phyloP scores from a whole-genome alignment of 2,113 vertebrate species.

The Hymenochirus boettgeri region DNA sequence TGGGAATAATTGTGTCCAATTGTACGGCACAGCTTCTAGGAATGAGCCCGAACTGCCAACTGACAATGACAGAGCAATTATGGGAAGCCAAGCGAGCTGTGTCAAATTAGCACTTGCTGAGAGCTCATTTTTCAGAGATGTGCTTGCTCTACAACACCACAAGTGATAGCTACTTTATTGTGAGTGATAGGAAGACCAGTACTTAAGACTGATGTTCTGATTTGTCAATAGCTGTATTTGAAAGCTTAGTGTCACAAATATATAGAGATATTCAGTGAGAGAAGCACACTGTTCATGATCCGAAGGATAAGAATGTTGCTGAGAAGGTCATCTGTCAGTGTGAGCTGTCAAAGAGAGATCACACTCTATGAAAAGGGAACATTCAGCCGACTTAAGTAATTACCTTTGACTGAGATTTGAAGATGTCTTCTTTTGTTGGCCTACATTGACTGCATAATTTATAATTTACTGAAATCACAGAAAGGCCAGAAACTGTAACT shows the following conservation, averaged over 20 bases:
- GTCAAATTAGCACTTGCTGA: conserved; percentile 97
- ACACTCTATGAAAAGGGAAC: conserved; percentile 80
- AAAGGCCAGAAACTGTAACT: conserved; percentile 66
- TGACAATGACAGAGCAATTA: conserved; percentile 99
- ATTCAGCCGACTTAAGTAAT: conserved; percentile 89
- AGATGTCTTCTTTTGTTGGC: conserved; percentile 98
- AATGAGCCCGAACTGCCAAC: conserved; percentile 84
- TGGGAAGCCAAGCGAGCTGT: conserved; percentile 98
- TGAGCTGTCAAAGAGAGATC: conserved; percentile 87
- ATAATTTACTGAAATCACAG: conserved; percentile 87
- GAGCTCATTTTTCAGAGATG: conserved; percentile 88
- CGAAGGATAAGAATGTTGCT: conserved; percentile 72
- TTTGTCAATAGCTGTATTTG: conserved; percentile 88
- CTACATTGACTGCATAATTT: conserved; percentile 95
- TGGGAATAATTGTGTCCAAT: conserved; percentile 99
- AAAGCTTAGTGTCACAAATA: conserved; percentile 81
- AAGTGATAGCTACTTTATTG: conserved; percentile 93
- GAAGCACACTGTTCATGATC: conserved; percentile 78
- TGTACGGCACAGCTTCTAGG: conserved; percentile 84
- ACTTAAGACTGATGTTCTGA: conserved; percentile 78
- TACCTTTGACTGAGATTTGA: conserved; percentile 95
- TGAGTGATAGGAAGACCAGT: conserved; percentile 88
- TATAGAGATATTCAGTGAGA: conserved; percentile 82
- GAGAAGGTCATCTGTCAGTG: conserved; percentile 98
- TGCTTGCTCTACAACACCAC: conserved; percentile 79